A percentile compares a stretch with the other conserved stretches of the same genome.
Evolutionary conservation across 2,888 invertebrate species (phyloP).

Genomic region (Heliconius hortense): DNA sequence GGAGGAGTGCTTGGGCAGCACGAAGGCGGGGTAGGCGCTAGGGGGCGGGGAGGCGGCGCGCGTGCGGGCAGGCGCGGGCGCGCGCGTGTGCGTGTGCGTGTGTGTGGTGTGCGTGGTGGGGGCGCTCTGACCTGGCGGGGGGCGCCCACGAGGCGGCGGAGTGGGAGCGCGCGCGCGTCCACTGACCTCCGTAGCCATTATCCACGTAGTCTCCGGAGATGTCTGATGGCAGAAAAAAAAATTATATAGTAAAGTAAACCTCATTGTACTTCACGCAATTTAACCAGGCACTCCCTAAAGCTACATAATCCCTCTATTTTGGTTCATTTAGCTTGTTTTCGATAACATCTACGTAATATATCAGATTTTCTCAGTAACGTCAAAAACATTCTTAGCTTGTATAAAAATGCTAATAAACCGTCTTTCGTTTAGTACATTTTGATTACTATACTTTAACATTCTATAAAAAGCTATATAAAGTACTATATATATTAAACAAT

Average conservation of each 20-base stretch:
- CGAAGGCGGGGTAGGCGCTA: conserved; percentile 76
- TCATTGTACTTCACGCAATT: no score
- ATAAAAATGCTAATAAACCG: no score
- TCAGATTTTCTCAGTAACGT: neutral
- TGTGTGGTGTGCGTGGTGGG: conserved; percentile 49
- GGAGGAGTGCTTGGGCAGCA: conserved; percentile 71
- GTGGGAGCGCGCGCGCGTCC: conserved; percentile 76
- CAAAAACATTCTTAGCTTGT: neutral
- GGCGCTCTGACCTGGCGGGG: conserved; percentile 73
- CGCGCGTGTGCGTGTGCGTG: conserved; percentile 49
- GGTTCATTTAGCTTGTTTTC: no score
- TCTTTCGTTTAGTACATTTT: no score
- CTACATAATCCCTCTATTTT: no score
- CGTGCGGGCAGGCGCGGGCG: conserved; percentile 50
- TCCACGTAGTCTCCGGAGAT: conserved; percentile 81
- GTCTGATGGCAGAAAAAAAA: conserved; percentile 52
- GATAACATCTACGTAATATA: no score
- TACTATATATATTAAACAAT: no score
- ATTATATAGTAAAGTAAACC: no score
- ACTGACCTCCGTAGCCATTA: conserved; percentile 69
- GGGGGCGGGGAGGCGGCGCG: conserved; percentile 64
- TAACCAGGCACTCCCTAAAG: no score
- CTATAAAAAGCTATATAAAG: no score
- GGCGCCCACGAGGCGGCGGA: conserved; percentile 75
- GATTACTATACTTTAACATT: no score